A percentile compares a stretch with the other conserved stretches of the same genome.
Evolutionary conservation across 2,113 vertebrate species (phyloP).

Genomic region (Pogonocichla stellata): DNA sequence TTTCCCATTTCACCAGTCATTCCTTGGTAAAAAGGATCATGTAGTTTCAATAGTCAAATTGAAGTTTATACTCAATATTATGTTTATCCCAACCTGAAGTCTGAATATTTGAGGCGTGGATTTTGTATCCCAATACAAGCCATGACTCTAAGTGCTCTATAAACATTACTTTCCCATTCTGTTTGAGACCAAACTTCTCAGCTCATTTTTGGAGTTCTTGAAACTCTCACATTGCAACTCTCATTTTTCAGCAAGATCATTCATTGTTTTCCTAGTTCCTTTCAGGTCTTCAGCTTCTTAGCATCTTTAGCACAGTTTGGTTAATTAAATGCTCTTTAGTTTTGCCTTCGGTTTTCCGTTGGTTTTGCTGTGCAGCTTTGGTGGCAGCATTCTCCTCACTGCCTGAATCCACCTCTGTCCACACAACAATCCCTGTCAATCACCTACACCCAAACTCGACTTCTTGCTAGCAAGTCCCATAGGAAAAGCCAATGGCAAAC

Average conservation of each 20-base stretch:
- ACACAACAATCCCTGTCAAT: background rate
- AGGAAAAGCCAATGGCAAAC: background rate
- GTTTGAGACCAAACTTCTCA: background rate
- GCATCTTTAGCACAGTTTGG: background rate
- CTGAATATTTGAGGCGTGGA: background rate
- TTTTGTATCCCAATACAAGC: background rate
- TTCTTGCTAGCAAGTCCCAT: background rate
- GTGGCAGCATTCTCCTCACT: background rate
- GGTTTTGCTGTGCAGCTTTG: background rate
- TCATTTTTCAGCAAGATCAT: background rate
- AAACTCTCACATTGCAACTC: background rate
- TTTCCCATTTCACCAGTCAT: background rate
- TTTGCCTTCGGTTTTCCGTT: background rate
- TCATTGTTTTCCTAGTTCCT: background rate
- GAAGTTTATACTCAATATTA: background rate
- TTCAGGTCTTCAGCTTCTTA: background rate
- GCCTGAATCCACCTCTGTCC: background rate
- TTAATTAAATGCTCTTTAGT: background rate
- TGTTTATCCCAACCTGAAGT: background rate
- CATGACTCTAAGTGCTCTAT: background rate
- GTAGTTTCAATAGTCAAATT: background rate
- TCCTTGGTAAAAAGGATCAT: background rate
- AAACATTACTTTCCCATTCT: background rate
- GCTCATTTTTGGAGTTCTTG: background rate
- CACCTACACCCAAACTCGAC: background rate